Percentiles rank a stretch among this genome's conserved stretches.
Evolutionary conservation across 2,888 invertebrate species (phyloP).

Genomic region (Platycheirus rosarum): DNA sequence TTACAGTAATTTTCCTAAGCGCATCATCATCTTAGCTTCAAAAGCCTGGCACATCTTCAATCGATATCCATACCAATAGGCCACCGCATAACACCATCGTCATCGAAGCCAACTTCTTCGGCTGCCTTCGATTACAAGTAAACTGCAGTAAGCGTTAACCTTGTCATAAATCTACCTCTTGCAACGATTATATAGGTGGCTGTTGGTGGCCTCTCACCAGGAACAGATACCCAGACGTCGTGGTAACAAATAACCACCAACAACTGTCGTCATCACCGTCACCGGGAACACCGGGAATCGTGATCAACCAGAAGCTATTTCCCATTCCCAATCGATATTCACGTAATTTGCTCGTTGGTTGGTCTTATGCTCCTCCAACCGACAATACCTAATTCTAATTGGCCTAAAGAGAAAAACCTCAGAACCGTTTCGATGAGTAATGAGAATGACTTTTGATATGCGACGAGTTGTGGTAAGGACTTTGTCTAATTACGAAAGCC

Average conservation of each 20-base stretch:
- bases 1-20: conserved; percentile 35
- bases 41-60: conserved; percentile 20
- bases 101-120: background rate
- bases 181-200: conserved; percentile 60
- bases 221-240: conserved; percentile 39
- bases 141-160: conserved; percentile 58
- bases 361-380: background rate
- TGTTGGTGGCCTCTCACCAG: conserved; percentile 48
- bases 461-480: background rate
- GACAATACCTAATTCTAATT: conserved; percentile 46
- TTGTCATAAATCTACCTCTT: conserved; percentile 69
- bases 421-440: conserved; percentile 13
- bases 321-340: conserved; percentile 53
- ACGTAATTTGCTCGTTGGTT: conserved; percentile 58
- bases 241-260: conserved; percentile 52
- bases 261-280: conserved; percentile 33
- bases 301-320: conserved; percentile 62
- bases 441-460: conserved; percentile 56
- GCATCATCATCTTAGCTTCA: conserved; percentile 5
- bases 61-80: conserved; percentile 38
- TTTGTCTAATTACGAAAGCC: conserved; percentile 55
- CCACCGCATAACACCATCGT: conserved; percentile 1
- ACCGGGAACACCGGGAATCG: conserved; percentile 34
- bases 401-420: conserved; percentile 55
- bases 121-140: conserved; percentile 6